Evolutionary conservation across 2,888 invertebrate genomes (phyloP), one percentile per base, ranked within the genome.

Genomic region (Nudaria mundana): DNA sequence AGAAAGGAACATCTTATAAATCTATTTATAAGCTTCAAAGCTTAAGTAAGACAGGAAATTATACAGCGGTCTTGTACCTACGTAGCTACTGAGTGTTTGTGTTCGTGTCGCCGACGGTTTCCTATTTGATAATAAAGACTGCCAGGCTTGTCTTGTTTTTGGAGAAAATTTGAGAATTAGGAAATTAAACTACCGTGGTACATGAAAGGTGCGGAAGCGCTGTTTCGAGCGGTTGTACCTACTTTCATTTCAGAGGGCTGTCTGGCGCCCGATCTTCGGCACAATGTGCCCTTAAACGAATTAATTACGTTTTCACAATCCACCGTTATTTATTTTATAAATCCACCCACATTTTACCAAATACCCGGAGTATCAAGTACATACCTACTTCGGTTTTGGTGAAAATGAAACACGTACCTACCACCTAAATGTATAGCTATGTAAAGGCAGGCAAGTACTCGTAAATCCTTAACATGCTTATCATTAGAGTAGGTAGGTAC

Each of bases 71-170:
- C 76, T 80, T 77, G 72, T 77, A 71, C 57, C 55, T 66, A 59
- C 57, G 58, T 55, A 55, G 56, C 48, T n/a, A n/a, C n/a, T n/a
- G 57, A 63, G 60, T 73, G 73, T 73, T 76, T 76, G 71, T 75
- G 70, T 73, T 73, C 66, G 64, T 56, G 71, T 64, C 73, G 76
- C 71, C 76, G 73, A 66, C 61, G 57, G 75, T 80, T 86, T 87
- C 87, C 87, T 84, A 85, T 86, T 82, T 64, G 77, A 82, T 83
- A 79, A 86, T 82, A 76, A 81, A 83, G 72, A 81, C 76, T 67
- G 56, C 66, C 65, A 68, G 62, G 65, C 71, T 66, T 68, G 75
- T 71, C 80, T 78, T 77, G 75, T 81, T 72, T 75, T 58, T 70
- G 68, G 63, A 67, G 67, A 74, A 74, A 70, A 73, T 81, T 81